Evolutionary conservation across 2,888 invertebrate species (phyloP), one percentile per base, ranked within the genome.

Genomic region (Imbricaverruca yamaguchii): DNA sequence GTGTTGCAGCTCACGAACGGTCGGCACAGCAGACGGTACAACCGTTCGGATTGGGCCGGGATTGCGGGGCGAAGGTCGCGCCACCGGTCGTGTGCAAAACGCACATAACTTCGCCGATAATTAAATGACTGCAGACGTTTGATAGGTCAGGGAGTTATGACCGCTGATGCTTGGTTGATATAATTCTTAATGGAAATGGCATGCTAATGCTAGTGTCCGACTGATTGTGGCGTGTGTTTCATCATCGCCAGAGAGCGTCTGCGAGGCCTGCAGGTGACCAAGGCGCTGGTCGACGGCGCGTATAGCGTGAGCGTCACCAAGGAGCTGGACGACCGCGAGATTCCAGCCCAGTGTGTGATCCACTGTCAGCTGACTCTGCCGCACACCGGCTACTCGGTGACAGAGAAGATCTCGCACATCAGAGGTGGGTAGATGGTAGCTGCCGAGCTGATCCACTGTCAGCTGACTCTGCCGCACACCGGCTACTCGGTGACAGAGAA

Each of bases 201-300:
- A 39, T 39, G 39, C 39, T 39, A 39, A 39, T 39, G 39, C 39
- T 4, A 4, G 39, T 39, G 39, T 39, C 39, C 39, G 39, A 4
- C 39, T 39, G 39, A 39, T 39, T 4, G 39, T 39, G 39, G 39
- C 39, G 39, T 39, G 4, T 39, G 39, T 39, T 39, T 39, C 39
- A 4, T 39, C 39, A 39, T 39, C 39, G 4, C 61, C 18, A 67
- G 67, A 12, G 67, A 67, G 67, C 67, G 67, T 8, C 12, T 67
- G n/a, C 25, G 67, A 11, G 67, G 67, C 12, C 67, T 67, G 25
- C 67, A 67, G 67, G 67, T 67, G 67, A 67, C 25, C 25, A 67
- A 67, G 67, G n/a, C 25, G 25, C 25, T 67, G 67, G 67, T 67
- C 25, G 67, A 67, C 67, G 67, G 67, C 67, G 67, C 67, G 12